Evolutionary conservation across 2,797 vertebrate genomes (phyloP), one percentile per base, ranked within the genome.

Genomic region (Nyctalus aviator): DNA sequence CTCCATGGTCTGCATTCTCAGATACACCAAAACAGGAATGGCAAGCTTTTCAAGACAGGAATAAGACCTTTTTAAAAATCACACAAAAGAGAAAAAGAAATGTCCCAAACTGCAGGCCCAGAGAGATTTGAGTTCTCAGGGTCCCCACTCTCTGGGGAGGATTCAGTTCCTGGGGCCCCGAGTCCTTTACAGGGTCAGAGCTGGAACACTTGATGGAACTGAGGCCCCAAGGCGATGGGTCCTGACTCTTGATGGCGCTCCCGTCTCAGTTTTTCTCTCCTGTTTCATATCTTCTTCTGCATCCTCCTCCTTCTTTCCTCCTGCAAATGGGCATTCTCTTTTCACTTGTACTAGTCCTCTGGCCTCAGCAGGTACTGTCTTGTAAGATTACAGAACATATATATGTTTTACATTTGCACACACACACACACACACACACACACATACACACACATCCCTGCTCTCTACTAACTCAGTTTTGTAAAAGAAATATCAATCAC

Each of bases 261-360:
- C 11, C 0, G 0, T 21, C 10, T 1, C 13, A 4, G 13, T 46
- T 27, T 44, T 18, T 30, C 44, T 41, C 23, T 69, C 1, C 1
- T 23, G 18, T 50, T 64, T 59, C 21, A 0, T 18, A 11, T 44
- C 27, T 41, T 84, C 57, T 50, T 30, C 35, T 48, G 1, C 30
- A 48, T 46, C 57, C 4, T 25, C 14, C 9, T 17, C 41, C 86
- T 15, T 3, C 41, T 55, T 27, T 71, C 7, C 12, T 79, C 46
- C 53, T 32, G 5, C 0, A 0, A 13, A 8, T 27, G 6, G 14
- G 3, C 23, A 23, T 30, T 53, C 10, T 57, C 14, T 66, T 35
- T 53, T 41, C 85, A 4, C 6, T 14, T 10, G 25, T 27, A 15
- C 35, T 2, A 1, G 0, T 11, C 59, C 20, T 76, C 81, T 59